Evolutionary conservation across 2,888 invertebrate genomes (phyloP).

Genomic region (Herminia tarsipennalis): DNA sequence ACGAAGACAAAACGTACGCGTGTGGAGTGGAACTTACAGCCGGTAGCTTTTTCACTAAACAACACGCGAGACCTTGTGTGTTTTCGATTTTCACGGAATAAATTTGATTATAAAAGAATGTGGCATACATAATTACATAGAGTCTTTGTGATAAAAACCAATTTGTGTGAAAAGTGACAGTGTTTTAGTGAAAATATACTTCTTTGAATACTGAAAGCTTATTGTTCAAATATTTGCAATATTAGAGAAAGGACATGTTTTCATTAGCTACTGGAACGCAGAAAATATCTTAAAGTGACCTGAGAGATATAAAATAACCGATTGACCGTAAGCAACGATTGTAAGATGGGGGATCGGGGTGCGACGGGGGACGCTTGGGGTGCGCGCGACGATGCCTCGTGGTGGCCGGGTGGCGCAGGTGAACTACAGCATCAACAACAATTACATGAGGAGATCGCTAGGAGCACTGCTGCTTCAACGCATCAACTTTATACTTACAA

Average conservation of each 20-base stretch:
- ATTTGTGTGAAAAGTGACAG: slow-evolving; percentile 55
- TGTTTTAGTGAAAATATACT: slow-evolving; percentile 50
- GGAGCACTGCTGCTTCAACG: slow-evolving; percentile 77
- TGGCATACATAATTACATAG: slow-evolving; percentile 55
- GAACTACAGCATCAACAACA: slow-evolving; percentile 82
- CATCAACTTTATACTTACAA: slow-evolving; percentile 94
- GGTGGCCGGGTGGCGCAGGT: slow-evolving; percentile 82
- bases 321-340: slow-evolving; percentile 73
- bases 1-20: slow-evolving; percentile 84
- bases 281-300: slow-evolving; percentile 57
- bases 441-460: slow-evolving; percentile 78
- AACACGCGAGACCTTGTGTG: slow-evolving; percentile 59
- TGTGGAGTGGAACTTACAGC: slow-evolving; percentile 79
- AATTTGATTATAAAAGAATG: slow-evolving; percentile 52
- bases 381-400: slow-evolving; percentile 86
- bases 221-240: slow-evolving; percentile 30
- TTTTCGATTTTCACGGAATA: slow-evolving; percentile 49
- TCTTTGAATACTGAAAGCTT: slow-evolving; percentile 38
- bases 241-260: slow-evolving; percentile 67
- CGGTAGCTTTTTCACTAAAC: slow-evolving; percentile 76
- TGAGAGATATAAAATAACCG: slow-evolving; percentile 75
- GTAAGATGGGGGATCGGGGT: slow-evolving; percentile 83
- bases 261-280: slow-evolving; percentile 54
- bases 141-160: slow-evolving; percentile 74
- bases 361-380: slow-evolving; percentile 85